Conservation (phyloP, 2,797 vertebrate genomes). For the Argya squamiceps region DNA sequence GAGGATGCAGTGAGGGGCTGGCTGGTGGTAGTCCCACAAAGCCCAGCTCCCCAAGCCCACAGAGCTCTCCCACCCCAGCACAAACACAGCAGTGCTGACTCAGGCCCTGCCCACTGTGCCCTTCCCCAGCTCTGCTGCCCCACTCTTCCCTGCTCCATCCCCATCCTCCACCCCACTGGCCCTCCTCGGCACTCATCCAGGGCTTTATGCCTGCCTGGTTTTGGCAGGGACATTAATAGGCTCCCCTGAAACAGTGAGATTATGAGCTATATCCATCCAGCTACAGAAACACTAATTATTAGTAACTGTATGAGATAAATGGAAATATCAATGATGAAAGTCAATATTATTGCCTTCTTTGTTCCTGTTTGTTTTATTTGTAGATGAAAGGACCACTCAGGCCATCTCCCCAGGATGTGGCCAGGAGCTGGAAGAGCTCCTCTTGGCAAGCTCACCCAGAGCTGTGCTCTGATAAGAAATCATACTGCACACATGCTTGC, state of each 20-base stretch:
- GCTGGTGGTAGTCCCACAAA: too few species aligned
- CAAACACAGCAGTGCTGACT: not conserved
- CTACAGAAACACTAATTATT: conserved; percentile 71
- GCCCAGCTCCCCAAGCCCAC: not conserved
- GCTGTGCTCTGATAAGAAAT: conserved; percentile 25
- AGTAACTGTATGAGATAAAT: conserved; percentile 45
- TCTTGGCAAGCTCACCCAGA: conserved; percentile 37
- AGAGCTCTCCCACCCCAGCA: not conserved
- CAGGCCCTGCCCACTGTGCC: not conserved
- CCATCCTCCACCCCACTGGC: accelerated
- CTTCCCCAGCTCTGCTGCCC: not conserved
- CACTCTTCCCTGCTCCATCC: not conserved
- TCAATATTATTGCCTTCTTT: conserved; percentile 65
- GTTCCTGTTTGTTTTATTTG: conserved; percentile 70
- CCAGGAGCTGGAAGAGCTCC: conserved; percentile 23
- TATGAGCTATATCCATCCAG: conserved; percentile 44
- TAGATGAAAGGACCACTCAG: conserved; percentile 60
- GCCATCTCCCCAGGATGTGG: conserved; percentile 41
- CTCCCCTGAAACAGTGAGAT: conserved; percentile 35
- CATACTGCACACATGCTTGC: conserved; percentile 19
- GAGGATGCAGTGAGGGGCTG: not conserved
- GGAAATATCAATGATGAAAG: conserved; percentile 65
- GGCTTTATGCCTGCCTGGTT: not conserved
- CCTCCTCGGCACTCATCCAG: not conserved
- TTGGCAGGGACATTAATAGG: conserved; percentile 9